Base-by-base conservation (phyloP, 2,113 vertebrate species). In the Pongo pygmaeus region DNA sequence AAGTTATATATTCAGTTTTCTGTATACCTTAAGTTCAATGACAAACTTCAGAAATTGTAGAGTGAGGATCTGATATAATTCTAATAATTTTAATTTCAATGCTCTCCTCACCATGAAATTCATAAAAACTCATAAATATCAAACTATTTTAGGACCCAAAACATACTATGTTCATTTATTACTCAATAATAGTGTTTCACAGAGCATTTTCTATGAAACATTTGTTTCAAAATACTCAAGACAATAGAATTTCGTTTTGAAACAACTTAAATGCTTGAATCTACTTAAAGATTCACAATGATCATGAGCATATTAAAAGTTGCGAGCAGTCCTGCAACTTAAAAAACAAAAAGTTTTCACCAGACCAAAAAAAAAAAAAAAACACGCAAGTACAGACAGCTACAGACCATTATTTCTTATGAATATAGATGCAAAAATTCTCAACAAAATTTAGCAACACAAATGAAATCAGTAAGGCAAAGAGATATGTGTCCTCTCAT, bases 51-150 rank as follows among this genome's bases (percentile, higher is more conserved):
- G 10, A 93, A 86, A 83, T 35, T 72, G 35, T 30, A 74, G 27
- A 77, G 6, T 70, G 17, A 84, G 11, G 4, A 46, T 80, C 5
- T 40, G 46, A 40, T 38, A 83, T 57, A 75, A 25, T 52, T 84
- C 55, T 77, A 74, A 75, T 40, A 67, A 80, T 93, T 97, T 94
- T 61, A 81, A 93, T 64, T 86, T 94, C 11, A 16, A 48, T 55
- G 61, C 23, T 72, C 32, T 83, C 46, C n/a, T 94, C 27, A 79
- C n/a, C 52, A 79, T 52, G 17, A 92, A 89, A 50, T 6, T 80
- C 48, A 69, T 20, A 8, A 23, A 83, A 93, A 43, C 7, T 52
- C 43, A 50, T 4, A 94, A 86, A 86, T 70, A 55, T 10, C 43
- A 92, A 70, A 74, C 16, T 90, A 43, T 92, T 80, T 32, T 70